Evolutionary conservation across 2,113 vertebrate genomes (phyloP), one percentile per base, ranked within the genome.

Genomic region (Diphyllodes magnificus): DNA sequence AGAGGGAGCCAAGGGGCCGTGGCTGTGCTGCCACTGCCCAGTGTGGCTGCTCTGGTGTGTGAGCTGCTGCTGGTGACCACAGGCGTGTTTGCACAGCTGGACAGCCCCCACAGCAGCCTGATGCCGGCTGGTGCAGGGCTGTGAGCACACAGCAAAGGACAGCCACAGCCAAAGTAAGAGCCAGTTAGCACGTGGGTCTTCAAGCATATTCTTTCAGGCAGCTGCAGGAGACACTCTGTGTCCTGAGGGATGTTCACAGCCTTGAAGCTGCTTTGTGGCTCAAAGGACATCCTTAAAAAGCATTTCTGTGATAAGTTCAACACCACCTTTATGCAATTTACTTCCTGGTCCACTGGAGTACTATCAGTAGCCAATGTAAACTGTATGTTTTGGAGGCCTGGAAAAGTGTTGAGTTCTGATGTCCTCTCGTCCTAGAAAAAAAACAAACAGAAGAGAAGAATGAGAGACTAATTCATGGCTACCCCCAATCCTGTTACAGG

Each of bases 1-100:
- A 39, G 50, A 51, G 49, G 53, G 28, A 73, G 54, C 27, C 0
- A 0, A 47, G 75, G 15, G 19, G 17, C 75, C 0, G 0, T 21
- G 22, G 70, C 39, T 3, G 8, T 44, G 40, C 18, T 60, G 50
- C 30, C 1, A 2, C 56, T 70, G 83, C 61, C 56, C 39, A 3
- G 3, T 8, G 33, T 2, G 2, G 30, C 23, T 44, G 5, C 2
- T 0, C 78, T 61, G 68, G 33, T 22, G 54, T 33, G 31, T 31
- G 79, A 70, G 23, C 40, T n/a, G 50, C 5, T 87, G 54, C 33
- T 40, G 79, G 28, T 71, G 61, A 27, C 12, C 1, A 0, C 50
- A 33, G 72, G 42, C 0, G 0, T 56, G n/a, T 70, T 82, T 66
- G 80, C 51, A 25, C 51, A 71, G 82, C 75, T 57, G 56, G 47